Evolutionary conservation across 2,113 vertebrate genomes (phyloP), one percentile per base, ranked within the genome.

Genomic region (Polypterus senegalus): DNA sequence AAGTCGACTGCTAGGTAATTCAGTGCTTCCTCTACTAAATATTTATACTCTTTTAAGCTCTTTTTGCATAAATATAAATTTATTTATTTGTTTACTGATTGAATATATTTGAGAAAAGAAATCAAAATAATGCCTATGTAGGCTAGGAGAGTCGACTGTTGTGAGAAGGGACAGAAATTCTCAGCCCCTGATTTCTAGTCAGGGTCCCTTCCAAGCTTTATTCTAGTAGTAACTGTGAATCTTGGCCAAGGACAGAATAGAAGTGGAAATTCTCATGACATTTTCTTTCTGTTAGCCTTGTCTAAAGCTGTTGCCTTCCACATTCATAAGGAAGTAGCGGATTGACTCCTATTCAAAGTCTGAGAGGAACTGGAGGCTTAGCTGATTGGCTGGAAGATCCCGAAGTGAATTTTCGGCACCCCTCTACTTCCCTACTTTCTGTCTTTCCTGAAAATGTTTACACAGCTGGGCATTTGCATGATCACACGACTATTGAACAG

Each of bases 391-490:
- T 52, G 10, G 51, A 3, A 52, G 51, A 3, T 52, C 7, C 51
- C 7, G 3, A 10, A 52, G 3, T 52, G 3, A 52, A 10, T 8
- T 7, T 7, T 52, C 7, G 51, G 10, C 10, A 8, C 10, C 51
- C 10, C 7, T 52, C 51, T 52, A 8, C 10, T 52, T 52, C 10
- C 10, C 51, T 52, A 1, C 27, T 27, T 27, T 27, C 27, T 27
- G 27, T 27, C 27, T 27, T 27, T 27, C 27, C 51, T 52, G 10
- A 7, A 52, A 52, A 52, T 80, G 70, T 79, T 78, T 76, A 69
- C 61, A 76, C 73, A 81, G 68, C 70, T 81, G 76, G 10, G 59
- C 62, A 48, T 47, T 55, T 70, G 62, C 57, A 61, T 54, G 66
- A 65, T 61, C 61, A 58, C 62, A 56, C 51, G 1, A 3, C 2